Percentiles rank a stretch among this genome's conserved stretches.
Conservation (phyloP, 2,113 vertebrate species). For the Crocuta crocuta region DNA sequence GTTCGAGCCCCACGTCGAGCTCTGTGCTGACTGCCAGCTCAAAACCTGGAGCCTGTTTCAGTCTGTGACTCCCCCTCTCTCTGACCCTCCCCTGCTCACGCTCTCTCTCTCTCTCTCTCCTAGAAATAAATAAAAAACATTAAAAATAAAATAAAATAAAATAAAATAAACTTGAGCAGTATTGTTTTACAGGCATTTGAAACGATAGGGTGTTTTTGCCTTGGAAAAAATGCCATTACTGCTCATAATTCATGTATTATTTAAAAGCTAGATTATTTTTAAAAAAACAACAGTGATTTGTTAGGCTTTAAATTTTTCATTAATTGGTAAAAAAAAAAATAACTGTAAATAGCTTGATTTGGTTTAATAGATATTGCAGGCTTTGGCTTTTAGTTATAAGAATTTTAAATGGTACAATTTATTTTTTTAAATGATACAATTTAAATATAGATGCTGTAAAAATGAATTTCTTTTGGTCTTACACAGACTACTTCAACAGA, state of each 20-base stretch:
- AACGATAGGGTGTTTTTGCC: constrained; percentile 28
- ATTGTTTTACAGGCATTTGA: constrained; percentile 1
- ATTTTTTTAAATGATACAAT: neutral
- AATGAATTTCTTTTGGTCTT: neutral
- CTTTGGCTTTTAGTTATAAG: neutral
- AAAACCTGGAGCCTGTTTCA: too few species aligned
- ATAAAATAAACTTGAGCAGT: neutral
- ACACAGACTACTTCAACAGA: neutral
- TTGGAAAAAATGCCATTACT: constrained; percentile 3
- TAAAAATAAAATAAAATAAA: too few species aligned
- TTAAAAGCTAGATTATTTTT: neutral
- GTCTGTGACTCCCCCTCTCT: too few species aligned
- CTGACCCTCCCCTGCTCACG: too few species aligned
- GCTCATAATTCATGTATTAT: neutral
- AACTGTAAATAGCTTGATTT: constrained; percentile 30
- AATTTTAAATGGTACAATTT: neutral
- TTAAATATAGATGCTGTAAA: neutral
- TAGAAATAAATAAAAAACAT: too few species aligned
- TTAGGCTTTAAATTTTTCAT: constrained; percentile 16
- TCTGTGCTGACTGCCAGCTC: too few species aligned
- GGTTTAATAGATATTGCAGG: neutral
- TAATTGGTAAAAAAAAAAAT: constrained; percentile 35
- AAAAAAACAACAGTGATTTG: neutral
- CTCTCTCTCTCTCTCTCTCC: too few species aligned
- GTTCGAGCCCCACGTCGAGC: too few species aligned